Base-by-base conservation (phyloP, 2,888 invertebrate genomes). In the Physocephala rufipes region DNA sequence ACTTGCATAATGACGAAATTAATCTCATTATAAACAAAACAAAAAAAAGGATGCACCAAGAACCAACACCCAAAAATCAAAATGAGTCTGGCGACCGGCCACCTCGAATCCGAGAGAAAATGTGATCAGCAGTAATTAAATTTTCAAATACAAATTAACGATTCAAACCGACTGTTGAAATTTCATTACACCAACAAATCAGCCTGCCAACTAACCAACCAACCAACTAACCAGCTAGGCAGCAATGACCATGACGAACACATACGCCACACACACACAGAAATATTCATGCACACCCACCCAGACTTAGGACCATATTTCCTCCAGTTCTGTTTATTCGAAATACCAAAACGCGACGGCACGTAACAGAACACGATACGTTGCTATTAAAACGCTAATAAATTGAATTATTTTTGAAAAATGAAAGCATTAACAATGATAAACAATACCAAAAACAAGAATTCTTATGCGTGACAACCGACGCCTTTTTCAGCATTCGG, bases 61-160 rank as follows among this genome's bases (percentile, higher is more conserved):
- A 61, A 43, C 21, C n/a, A n/a, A 9, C 36, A 36, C 9, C 4
- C 36, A 36, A 36, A 36, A 36, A 36, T 36, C 36, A 36, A 36
- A 36, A 36, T 9, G 36, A 36, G 4, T 4, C 4, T 9, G 36
- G 36, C 36, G 36, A 9, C 5, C 36, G 36, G 36, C 36, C 5
- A 36, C 36, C 9, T 36, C 5, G 63, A 0, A 13, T 43, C 15
- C 61, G 19, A 28, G 30, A 30, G 24, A 55, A 67, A 61, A 67
- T 67, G 24, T 21, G 43, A 62, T 51, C 36, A 30, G n/a, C n/a
- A n/a, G 62, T 68, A 68, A 71, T 71, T 71, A 71, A 68, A 71
- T 71, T 71, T 55, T 64, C 36, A 67, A 65, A 64, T 68, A 71
- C 68, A 68, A 71, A 71, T 71, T 71, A 68, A 64, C 64, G 68